Evolutionary conservation across 2,888 invertebrate genomes (phyloP), one percentile per base, ranked within the genome.

Genomic region (Drosophila paramelanica): DNA sequence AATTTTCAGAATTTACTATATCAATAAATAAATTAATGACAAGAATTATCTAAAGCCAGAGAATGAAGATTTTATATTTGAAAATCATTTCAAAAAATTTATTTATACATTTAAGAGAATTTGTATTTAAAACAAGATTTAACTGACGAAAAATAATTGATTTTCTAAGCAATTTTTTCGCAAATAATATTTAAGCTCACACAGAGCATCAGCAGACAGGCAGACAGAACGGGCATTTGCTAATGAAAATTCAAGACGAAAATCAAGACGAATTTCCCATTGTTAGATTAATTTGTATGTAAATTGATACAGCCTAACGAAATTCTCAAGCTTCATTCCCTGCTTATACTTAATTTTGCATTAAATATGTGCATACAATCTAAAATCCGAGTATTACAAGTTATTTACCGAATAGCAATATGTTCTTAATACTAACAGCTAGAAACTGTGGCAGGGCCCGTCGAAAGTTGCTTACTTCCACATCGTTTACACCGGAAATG

Each of bases 401-500:
- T 86, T 83, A 88, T 92, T 93, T 92, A 94, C 94, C 95, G 77
- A 96, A 92, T 38, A 97, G 93, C 39, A 97, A 93, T 64, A 96
- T 93, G 92, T 97, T 97, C 92, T 97, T 97, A 20, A 96, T 96
- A 82, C 95, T 94, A 31, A 96, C 96, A n/a, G 97, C 97, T 76
- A 96, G 90, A 75, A 96, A 93, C 93, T 97, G 96, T 2, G 96
- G 96, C 49, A 95, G 88, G 0, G 95, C 95, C n/a, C 93, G 93
- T 39, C 93, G 92, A 68, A 94, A 93, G 81, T 93, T 92, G 77
- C 90, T 90, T 36, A 91, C 89, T 81, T 92, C 91, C 55, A 88
- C 71, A 56, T 89, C 86, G 31, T 59, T 68, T 2, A 65, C 62
- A 23, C 64, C 77, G 46, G 86, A 75, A 69, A 77, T 67, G 71